Base-by-base conservation (phyloP, 2,888 invertebrate genomes). In the Glaucopsyche alexis region DNA sequence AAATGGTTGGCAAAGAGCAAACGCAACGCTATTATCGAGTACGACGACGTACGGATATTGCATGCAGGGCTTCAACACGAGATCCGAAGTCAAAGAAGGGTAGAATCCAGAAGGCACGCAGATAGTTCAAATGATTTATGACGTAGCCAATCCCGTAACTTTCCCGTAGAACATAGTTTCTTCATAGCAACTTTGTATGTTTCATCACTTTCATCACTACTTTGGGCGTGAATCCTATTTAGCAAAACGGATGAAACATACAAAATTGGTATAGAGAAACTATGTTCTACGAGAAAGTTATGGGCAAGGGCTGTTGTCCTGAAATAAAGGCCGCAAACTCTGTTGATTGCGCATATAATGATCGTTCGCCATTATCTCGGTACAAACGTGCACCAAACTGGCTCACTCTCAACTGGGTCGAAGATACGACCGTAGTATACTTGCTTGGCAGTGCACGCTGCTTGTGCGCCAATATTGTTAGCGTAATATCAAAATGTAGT, bases 401-500 rank as follows among this genome's bases (percentile, higher is more conserved):
- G 72, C 72, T 72, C 52, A 50, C 40, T 42, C 49, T 72, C 66
- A 72, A 72, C 14, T 66, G 52, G 72, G 72, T 72, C 72, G 50
- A 45, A 72, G 38, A 52, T 19, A 29, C 47, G 40, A 19, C 49
- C 7, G 38, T 65, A 50, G 66, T 65, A 16, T 47, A 40, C 47
- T 40, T 19, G 40, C 66, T 72, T 72, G 72, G 72, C 72, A 66
- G 13, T 42, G 50, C 50, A 42, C 40, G 47, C 13, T 49, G 47
- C 69, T 29, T 49, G 69, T 67, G 45, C 69, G 69, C 69, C 69
- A 69, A 69, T 49, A 47, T 47, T 19, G 19, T 47, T 19, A 69
- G 7, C 67, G 29, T 16, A 45, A 45, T 60, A 60, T 60, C 60
- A 60, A 16, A 60, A 29, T 29, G 60, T 29, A 29, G 60, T 60